Base-by-base conservation (phyloP, 2,797 vertebrate genomes). In the Pipistrellus nathusii region DNA sequence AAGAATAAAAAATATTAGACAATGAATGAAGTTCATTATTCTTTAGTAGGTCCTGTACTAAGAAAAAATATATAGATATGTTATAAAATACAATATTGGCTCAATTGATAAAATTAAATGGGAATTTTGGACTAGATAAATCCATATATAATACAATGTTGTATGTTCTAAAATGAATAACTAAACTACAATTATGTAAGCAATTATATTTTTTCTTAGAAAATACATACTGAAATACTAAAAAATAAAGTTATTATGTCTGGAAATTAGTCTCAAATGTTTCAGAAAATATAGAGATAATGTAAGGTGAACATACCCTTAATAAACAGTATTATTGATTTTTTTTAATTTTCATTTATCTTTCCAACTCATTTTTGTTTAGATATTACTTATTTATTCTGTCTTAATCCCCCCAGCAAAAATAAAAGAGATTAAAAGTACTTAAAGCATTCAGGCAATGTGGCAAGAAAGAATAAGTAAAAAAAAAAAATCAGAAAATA, bases 361-460 rank as follows among this genome's bases (percentile, higher is more conserved):
- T 92, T 90, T 90, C 25, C 62, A 90, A 66, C 21, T 93, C 2
- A 41, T 7, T 44, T 76, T 76, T 71, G 25, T 84, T 2, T 32
- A 85, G 27, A 21, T 88, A 51, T 84, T 88, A 83, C 86, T 92
- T 89, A 83, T 27, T 84, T 90, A 69, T 15, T 59, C 21, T 64
- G 3, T 75, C 1, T 44, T 96, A 83, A 14, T 4, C 15, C 8
- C 30, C 15, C 27, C 38, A 41, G 4, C 1, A 41, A 53, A 38
- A 15, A 44, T 0, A 41, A 44, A 38, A 12, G n/a, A 38, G 5
- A 66, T 48, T 35, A 48, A 68, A 95, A 73, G 12, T 57, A 76
- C 9, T 88, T 86, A 41, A 59, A 76, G 10, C 27, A 83, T 66
- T 69, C 44, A 90, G 27, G 59, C 3, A 85, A 44, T 21, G 4